These are phyloP conservation scores for Dermochelys coriacea DNA, from an alignment of 2,797 vertebrate genomes.

Conservation along the genomic window DNA sequence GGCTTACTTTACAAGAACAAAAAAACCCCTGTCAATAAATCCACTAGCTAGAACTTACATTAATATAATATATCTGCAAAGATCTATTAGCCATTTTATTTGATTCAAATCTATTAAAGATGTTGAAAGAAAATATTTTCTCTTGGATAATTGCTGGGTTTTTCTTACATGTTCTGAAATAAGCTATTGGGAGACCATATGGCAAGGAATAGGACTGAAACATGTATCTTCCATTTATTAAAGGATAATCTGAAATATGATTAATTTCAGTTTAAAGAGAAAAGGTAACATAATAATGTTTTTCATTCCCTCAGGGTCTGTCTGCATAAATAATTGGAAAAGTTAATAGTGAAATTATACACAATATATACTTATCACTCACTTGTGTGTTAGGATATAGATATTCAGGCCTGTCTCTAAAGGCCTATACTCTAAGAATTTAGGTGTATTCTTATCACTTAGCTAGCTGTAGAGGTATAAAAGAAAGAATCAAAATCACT, in stretches of 20 bases:
- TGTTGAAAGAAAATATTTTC: not conserved
- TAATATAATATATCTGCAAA: not conserved
- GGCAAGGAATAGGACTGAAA: not conserved
- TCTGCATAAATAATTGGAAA: not conserved
- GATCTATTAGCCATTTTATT: not conserved
- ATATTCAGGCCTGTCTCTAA: no score
- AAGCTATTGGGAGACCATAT: not conserved
- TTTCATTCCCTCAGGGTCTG: not conserved
- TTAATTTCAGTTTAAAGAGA: not conserved
- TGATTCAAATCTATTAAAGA: not conserved
- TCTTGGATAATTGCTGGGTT: not conserved
- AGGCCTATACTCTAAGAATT: no score
- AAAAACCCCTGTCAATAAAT: not conserved
- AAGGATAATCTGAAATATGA: not conserved
- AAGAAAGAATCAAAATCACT: no score
- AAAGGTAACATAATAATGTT: not conserved
- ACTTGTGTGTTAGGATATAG: not conserved
- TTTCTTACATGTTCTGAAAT: not conserved
- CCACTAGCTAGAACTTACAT: not conserved
- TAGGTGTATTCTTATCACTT: no score
- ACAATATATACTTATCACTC: not conserved
- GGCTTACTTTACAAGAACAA: slow-evolving; percentile 48
- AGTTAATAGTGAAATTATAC: not conserved
- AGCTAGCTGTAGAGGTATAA: no score
- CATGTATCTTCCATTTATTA: not conserved